Conservation (phyloP, 2,797 vertebrate genomes). For the Pangasius krempfi region DNA sequence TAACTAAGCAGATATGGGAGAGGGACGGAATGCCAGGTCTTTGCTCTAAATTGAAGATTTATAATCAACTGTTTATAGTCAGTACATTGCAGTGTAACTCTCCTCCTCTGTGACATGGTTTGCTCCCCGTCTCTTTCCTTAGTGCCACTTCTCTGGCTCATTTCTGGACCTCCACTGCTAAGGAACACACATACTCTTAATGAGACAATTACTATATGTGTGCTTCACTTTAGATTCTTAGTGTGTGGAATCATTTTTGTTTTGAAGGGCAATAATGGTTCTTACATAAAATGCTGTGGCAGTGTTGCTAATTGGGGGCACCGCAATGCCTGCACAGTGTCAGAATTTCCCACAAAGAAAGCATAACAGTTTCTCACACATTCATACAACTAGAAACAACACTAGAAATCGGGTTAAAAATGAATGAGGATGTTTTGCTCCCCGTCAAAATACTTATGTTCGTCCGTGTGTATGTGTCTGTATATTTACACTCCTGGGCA, state of each 20-base stretch:
- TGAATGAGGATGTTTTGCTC: neutral
- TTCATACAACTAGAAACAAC: neutral
- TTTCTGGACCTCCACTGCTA: neutral
- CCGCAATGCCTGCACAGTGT: neutral
- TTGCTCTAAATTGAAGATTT: conserved; percentile 7
- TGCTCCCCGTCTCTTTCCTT: neutral
- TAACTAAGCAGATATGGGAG: neutral
- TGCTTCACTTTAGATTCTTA: neutral
- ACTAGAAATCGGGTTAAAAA: neutral
- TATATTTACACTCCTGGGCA: neutral
- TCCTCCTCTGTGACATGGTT: neutral
- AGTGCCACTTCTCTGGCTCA: neutral
- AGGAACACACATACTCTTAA: neutral
- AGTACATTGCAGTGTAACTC: neutral
- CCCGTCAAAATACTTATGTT: neutral
- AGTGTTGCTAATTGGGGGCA: neutral
- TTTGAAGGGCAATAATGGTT: neutral
- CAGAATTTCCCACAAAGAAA: neutral
- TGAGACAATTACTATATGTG: neutral
- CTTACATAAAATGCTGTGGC: neutral
- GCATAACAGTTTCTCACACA: neutral
- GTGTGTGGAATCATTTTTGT: neutral
- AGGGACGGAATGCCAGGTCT: neutral
- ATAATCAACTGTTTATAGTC: neutral
- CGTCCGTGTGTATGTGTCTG: neutral